Evolutionary conservation across 2,113 vertebrate species (phyloP).

Genomic region (Okapia johnstoni): DNA sequence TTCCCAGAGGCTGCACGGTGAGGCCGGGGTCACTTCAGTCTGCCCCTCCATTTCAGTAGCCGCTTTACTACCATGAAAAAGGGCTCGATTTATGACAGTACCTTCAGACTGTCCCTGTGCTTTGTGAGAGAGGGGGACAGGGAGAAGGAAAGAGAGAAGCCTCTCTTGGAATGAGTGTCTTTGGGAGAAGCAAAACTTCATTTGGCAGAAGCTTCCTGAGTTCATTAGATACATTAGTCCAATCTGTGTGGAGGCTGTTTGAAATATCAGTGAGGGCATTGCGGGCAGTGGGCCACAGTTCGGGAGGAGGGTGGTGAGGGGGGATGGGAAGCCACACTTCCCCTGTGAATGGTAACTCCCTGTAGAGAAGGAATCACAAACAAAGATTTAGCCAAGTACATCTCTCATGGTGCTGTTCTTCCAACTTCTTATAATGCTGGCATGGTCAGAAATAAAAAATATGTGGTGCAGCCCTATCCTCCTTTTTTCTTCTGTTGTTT

Average conservation of each 20-base stretch:
- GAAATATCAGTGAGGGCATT: background rate
- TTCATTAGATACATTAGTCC: background rate
- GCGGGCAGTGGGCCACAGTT: rapidly evolving
- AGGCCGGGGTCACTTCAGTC: background rate
- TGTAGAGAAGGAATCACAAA: background rate
- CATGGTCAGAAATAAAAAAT: background rate
- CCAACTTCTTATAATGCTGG: background rate
- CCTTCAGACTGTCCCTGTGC: no score
- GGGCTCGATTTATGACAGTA: background rate
- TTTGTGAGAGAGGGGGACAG: background rate
- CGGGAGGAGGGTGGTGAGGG: background rate
- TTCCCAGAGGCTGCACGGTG: background rate
- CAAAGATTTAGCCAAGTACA: background rate
- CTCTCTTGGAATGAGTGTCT: background rate
- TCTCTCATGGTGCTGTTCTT: background rate
- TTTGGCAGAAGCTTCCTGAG: background rate
- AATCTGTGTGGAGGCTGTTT: background rate
- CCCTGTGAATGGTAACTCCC: background rate
- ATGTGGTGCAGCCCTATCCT: background rate
- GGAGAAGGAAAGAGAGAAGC: background rate
- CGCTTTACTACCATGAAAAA: background rate
- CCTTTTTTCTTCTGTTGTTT: background rate
- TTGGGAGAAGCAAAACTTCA: background rate
- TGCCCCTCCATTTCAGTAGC: background rate
- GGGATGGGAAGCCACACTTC: rapidly evolving